Evolutionary conservation across 1,140 invertebrate species (phyloP), one percentile per base, ranked within the genome.

Genomic region (Zophobas morio): DNA sequence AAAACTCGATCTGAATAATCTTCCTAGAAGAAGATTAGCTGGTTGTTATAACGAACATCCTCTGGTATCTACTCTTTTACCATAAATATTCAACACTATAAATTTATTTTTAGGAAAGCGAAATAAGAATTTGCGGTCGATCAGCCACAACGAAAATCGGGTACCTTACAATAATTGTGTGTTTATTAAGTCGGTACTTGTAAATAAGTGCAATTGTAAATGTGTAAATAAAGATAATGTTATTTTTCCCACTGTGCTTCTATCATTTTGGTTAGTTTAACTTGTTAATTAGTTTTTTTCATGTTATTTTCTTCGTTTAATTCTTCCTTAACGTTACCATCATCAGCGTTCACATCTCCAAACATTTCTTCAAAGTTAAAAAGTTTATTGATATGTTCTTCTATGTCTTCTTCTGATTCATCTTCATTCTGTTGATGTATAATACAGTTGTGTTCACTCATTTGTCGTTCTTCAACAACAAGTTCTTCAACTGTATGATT

Each of bases 41-140:
- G 92, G 90, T 70, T 96, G 94, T 83, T 95, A 90, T 81, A 94
- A 93, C 51, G 90, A 93, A 79, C 91, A 95, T 87, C 89, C 91
- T 39, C 84, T 90, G 85, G 92, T 93, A 86, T 20, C 20, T 20
- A 20, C 86, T 84, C 82, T 51, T 46, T 76, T 74, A 51, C 63
- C 73, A 33, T 2, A 70, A 70, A 70, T 35, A 46, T 33, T 53
- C 20, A 74, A 2, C 6, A 51, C 60, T 54, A 42, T 4, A 77
- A 75, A 56, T 78, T 74, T 75, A 71, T 74, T 86, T 86, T 74
- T 75, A 87, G 86, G 90, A 91, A 83, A 40, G 83, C 49, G 88
- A 89, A 84, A 89, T 90, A n/a, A 84, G 87, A 56, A 85, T 86
- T 5, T 91, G 89, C 79, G 89, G 89, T 36, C 78, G 81, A 76